Base-by-base conservation (phyloP, 2,888 invertebrate genomes). In the Rotaria magnacalcarata region DNA sequence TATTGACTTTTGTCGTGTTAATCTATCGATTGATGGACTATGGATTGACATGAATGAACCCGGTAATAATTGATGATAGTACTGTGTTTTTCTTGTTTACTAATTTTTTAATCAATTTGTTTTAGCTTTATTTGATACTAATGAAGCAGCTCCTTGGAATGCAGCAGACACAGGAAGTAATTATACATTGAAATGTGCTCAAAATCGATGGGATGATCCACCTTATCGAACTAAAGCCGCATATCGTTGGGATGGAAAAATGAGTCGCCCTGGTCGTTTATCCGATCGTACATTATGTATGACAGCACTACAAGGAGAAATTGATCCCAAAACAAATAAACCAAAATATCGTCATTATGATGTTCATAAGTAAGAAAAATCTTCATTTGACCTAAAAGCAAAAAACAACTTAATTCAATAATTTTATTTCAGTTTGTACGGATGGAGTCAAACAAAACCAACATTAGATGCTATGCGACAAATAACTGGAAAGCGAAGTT, bases 401-500 rank as follows among this genome's bases (percentile, higher is more conserved):
- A 47, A 47, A 0, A 10, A 10, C 4, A 47, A 47, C 7, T 47
- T 47, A 47, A 10, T 47, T 47, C 41, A 5, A 6, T 41, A 74
- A 41, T 41, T 19, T 0, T 21, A 43, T 80, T 80, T 47, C n/a
- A 80, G 80, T 80, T 90, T 95, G 87, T 95, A 94, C 89, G 94
- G 94, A 1, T 93, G 93, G 88, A 93, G 93, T 41, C 95, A 96
- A 90, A 93, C 95, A 0, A 92, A 94, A 85, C 93, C 93, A 47
- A 95, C 96, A 0, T 93, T 94, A 89, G 84, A 85, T 34, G 93
- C 88, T 47, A 90, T 89, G 85, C 86, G 89, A 52, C 88, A 88
- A 85, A 87, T 87, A 52, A 89, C 90, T 1, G 89, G 89, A 19
- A 90, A 90, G 19, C 90, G 91, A 88, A 90, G 92, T 56, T 89